Conservation (phyloP, 2,888 invertebrate species). For the Ditula angustiorana region DNA sequence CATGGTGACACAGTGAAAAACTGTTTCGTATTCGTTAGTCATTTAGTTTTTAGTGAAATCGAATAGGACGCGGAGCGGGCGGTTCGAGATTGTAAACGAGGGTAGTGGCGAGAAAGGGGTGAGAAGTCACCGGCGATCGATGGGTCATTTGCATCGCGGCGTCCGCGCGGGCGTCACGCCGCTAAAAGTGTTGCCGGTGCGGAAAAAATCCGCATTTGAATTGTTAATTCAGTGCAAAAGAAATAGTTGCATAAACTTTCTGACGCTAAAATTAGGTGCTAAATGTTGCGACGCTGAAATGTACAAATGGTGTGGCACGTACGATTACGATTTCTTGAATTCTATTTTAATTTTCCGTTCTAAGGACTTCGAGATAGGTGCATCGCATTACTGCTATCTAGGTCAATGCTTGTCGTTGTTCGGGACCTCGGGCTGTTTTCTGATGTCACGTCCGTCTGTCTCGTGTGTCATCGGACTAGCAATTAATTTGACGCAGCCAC, state of each 20-base stretch:
- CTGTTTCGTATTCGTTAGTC: slow-evolving; percentile 53
- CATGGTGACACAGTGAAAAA: slow-evolving; percentile 82
- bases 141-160: slow-evolving; percentile 82
- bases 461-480: slow-evolving; percentile 10
- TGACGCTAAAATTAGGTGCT: slow-evolving; percentile 73
- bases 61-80: slow-evolving; percentile 7
- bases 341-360: slow-evolving; percentile 34
- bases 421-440: slow-evolving; percentile 33
- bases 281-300: slow-evolving; percentile 65
- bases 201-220: slow-evolving; percentile 80
- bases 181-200: slow-evolving; percentile 79
- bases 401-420: slow-evolving; percentile 35
- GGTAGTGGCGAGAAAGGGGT: slow-evolving; percentile 83
- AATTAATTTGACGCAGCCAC: slow-evolving; percentile 26
- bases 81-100: slow-evolving; percentile 80
- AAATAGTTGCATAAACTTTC: slow-evolving; percentile 79
- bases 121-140: slow-evolving; percentile 77
- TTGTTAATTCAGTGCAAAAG: slow-evolving; percentile 78
- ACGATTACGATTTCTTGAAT: slow-evolving; percentile 27
- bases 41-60: slow-evolving; percentile 33
- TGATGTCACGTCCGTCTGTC: slow-evolving; percentile 30
- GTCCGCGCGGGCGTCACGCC: slow-evolving; percentile 79
- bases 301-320: slow-evolving; percentile 54
- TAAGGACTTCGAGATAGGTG: slow-evolving; percentile 30
- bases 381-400: slow-evolving; percentile 29